These are phyloP conservation scores for Sebastes glaucus DNA, from an alignment of 2,797 vertebrate species.

Conservation along the genomic window DNA sequence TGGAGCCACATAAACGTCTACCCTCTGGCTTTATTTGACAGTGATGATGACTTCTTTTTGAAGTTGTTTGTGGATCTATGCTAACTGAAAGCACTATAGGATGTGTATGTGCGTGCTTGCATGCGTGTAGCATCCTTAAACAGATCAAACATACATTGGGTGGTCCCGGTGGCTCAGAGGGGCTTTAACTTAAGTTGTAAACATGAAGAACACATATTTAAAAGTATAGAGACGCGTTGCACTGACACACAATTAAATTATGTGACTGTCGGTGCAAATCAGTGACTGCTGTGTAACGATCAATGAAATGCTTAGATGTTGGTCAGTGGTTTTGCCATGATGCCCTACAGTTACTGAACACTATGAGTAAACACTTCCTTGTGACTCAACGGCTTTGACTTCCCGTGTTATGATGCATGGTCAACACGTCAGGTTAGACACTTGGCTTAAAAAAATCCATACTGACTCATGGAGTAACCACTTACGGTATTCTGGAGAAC, in stretches of 20 bases:
- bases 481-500: neutral
- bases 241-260: neutral
- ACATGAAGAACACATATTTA: neutral
- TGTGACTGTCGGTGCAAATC: neutral
- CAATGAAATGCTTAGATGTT: neutral
- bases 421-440: constrained; percentile 4
- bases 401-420: constrained; percentile 17
- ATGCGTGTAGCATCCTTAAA: constrained; percentile 10
- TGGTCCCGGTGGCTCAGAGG: constrained; percentile 32
- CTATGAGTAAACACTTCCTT: constrained; percentile 47
- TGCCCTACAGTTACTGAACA: neutral
- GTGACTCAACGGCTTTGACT: constrained; percentile 46
- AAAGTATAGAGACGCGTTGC: neutral
- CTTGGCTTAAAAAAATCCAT: constrained; percentile 25
- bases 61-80: constrained; percentile 17
- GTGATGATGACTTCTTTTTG: constrained; percentile 11
- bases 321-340: constrained; percentile 5
- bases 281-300: neutral
- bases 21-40: neutral
- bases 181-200: constrained; percentile 14
- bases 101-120: neutral
- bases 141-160: constrained; percentile 29
- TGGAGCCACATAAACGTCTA: constrained; percentile 5
- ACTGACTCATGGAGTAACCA: constrained; percentile 43
- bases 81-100: neutral